Base-by-base conservation (phyloP, 2,888 invertebrate species). In the Volucella bombylans region DNA sequence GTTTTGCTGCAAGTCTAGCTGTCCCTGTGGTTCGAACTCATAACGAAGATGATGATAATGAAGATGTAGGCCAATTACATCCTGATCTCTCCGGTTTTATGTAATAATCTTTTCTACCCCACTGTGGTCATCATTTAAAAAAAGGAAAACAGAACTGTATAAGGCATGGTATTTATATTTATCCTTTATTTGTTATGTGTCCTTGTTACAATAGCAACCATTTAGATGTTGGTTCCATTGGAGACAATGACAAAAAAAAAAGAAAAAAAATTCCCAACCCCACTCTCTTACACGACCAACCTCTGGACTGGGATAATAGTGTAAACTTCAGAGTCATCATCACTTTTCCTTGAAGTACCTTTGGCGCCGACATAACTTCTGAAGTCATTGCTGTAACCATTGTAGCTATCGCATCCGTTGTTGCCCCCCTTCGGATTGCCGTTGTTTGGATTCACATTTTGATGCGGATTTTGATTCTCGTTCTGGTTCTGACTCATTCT, bases 351-450 rank as follows among this genome's bases (percentile, higher is more conserved):
- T 77, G 71, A 85, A 81, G 76, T 72, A 54, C 76, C 72, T 57
- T 81, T 85, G 85, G 81, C 81, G 85, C 85, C 81, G 45, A 81
- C 81, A 64, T 74, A 67, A 76, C 71, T 76, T 38, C 14, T 43
- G 45, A 15, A 38, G 65, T 71, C 59, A 50, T 50, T 50, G 43
- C 11, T 41, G 57, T 59, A 49, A n/a, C 49, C 50, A 45, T 31
- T 43, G 57, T 52, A 52, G 54, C 18, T 39, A 10, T 64, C 15
- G 14, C 52, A 12, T 39, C 11, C 31, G 23, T 50, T 50, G 57
- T 9, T 11, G 12, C 61, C 14, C 59, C 12, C 18, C 15, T 67
- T 67, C 38, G 38, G 38, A 49, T 71, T 49, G 49, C 57, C 31
- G 14, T 12, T 52, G 6, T 64, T 59, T 49, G 54, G 39, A 62